These are phyloP conservation scores for Ataeniobius toweri DNA, from an alignment of 2,797 vertebrate species.

Conservation along the genomic window DNA sequence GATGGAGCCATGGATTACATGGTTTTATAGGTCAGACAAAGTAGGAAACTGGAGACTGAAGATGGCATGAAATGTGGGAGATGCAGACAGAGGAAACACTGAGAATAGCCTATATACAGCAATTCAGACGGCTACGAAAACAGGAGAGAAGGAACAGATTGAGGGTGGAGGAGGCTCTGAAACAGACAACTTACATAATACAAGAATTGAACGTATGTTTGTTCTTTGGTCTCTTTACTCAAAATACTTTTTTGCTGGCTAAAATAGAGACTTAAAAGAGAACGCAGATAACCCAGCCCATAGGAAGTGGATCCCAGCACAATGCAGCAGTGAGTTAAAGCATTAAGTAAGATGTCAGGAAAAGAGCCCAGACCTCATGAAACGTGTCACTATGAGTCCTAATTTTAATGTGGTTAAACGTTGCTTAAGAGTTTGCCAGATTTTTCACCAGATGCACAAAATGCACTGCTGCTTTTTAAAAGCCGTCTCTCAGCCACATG, in stretches of 20 bases:
- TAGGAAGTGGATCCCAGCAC: background rate
- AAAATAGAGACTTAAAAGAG: background rate
- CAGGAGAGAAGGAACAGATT: background rate
- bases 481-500: background rate
- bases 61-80: constrained; percentile 9
- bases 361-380: background rate
- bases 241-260: background rate
- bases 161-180: background rate
- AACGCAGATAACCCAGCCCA: background rate
- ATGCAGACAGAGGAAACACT: background rate
- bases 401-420: background rate
- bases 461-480: background rate
- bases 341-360: background rate
- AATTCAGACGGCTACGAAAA: background rate
- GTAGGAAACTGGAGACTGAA: constrained; percentile 32
- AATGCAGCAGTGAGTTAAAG: background rate
- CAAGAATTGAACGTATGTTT: background rate
- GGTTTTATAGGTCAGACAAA: constrained; percentile 21
- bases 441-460: background rate
- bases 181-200: background rate
- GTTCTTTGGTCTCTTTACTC: background rate
- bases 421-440: background rate
- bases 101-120: constrained; percentile 38
- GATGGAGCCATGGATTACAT: constrained; percentile 8
- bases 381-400: background rate